These are phyloP conservation scores for Microdon myrmicae DNA, from an alignment of 2,888 invertebrate genomes.

Conservation along the genomic window DNA sequence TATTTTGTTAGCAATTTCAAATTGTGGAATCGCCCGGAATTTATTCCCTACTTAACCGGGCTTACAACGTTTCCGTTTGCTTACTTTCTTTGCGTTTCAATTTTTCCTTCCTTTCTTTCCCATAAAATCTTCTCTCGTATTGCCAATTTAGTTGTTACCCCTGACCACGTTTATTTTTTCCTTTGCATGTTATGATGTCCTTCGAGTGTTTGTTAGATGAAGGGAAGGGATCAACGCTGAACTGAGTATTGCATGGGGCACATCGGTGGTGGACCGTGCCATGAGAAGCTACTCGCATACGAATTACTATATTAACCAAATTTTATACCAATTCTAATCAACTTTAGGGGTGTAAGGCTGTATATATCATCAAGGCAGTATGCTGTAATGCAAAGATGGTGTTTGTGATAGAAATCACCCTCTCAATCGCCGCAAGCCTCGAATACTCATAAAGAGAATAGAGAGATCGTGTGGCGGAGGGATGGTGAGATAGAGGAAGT, in stretches of 20 bases:
- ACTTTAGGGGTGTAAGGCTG: slow-evolving; percentile 54
- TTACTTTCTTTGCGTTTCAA: neutral
- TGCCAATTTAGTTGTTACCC: slow-evolving; percentile 43
- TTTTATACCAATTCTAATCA: slow-evolving; percentile 61
- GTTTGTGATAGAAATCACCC: too few species aligned
- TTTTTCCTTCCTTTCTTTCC: too few species aligned
- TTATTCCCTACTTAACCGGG: too few species aligned
- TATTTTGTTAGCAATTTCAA: slow-evolving; percentile 42
- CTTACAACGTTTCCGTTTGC: slow-evolving; percentile 5
- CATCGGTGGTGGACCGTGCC: slow-evolving; percentile 18
- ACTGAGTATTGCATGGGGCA: slow-evolving; percentile 32
- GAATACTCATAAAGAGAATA: too few species aligned
- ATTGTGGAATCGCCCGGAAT: slow-evolving; percentile 32
- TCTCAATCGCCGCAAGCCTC: too few species aligned
- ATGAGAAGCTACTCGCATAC: slow-evolving; percentile 57
- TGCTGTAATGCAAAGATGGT: too few species aligned
- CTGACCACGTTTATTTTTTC: neutral
- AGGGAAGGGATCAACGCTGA: too few species aligned
- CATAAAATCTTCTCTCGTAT: slow-evolving; percentile 18
- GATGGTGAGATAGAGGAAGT: too few species aligned
- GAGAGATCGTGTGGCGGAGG: too few species aligned
- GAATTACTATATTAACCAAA: slow-evolving; percentile 63
- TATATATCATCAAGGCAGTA: too few species aligned
- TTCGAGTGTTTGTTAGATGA: too few species aligned
- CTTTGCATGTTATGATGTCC: too few species aligned